Evolutionary conservation across 2,797 vertebrate species (phyloP).

Genomic region (Poeciliopsis paucimaculata): DNA sequence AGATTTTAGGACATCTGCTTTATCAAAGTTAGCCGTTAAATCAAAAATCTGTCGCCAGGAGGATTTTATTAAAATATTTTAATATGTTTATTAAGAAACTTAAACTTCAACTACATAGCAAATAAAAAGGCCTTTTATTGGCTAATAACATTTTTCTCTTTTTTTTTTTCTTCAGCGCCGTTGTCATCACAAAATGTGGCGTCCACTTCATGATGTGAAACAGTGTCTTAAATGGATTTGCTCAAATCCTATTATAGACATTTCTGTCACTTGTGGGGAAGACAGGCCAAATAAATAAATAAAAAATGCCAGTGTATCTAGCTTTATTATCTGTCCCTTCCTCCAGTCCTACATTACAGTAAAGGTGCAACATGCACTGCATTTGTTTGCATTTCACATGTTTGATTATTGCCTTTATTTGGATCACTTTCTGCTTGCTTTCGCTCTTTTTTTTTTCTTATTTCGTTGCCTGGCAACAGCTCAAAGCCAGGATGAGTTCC

Average conservation of each 20-base stretch:
- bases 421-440: constrained; percentile 8
- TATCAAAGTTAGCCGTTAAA: background rate
- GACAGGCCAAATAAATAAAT: background rate
- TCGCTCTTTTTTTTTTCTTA: background rate
- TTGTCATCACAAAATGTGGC: background rate
- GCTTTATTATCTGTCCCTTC: background rate
- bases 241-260: background rate
- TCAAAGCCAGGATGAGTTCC: background rate
- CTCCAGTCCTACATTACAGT: background rate
- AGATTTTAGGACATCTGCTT: background rate
- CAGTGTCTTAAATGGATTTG: background rate
- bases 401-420: constrained; percentile 2
- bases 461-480: constrained; percentile 8
- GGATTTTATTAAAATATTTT: background rate
- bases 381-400: background rate
- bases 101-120: background rate
- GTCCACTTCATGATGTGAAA: background rate
- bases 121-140: background rate
- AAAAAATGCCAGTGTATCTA: background rate
- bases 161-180: background rate
- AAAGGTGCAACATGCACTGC: background rate
- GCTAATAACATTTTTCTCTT: no score
- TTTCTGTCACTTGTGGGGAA: background rate
- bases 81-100: background rate
- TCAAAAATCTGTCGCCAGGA: background rate